Evolutionary conservation across 2,797 vertebrate species (phyloP).

Genomic region (Petrocephalus sullivani): DNA sequence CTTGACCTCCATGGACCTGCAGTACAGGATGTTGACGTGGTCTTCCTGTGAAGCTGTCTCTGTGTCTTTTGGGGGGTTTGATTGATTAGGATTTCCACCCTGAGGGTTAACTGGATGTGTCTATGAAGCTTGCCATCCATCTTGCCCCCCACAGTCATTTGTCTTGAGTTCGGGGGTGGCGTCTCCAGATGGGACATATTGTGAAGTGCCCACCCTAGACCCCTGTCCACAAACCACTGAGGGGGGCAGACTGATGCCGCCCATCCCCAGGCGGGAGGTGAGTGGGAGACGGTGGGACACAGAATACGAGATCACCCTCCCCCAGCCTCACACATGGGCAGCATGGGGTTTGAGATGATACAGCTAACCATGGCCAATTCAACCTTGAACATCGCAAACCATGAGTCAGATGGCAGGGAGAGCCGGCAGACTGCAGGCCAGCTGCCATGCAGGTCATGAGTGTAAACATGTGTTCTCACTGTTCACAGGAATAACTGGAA

Average conservation of each 20-base stretch:
- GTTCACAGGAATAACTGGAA: background rate
- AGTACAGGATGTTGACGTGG: background rate
- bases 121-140: conserved; percentile 7
- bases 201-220: conserved; percentile 2
- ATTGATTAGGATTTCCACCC: conserved; percentile 11
- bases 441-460: background rate
- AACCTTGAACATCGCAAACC: background rate
- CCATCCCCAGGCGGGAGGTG: background rate
- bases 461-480: background rate
- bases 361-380: background rate
- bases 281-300: background rate
- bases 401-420: background rate
- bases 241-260: background rate
- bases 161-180: background rate
- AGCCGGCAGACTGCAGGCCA: background rate
- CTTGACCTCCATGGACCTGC: background rate
- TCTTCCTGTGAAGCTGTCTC: background rate
- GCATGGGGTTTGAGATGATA: background rate
- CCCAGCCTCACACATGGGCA: background rate
- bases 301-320: background rate
- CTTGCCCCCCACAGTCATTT: background rate
- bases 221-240: background rate
- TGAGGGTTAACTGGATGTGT: background rate
- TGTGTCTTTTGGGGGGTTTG: background rate
- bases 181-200: background rate